These are phyloP conservation scores for Vanessa cardui DNA, from an alignment of 2,888 invertebrate species.

Conservation along the genomic window DNA sequence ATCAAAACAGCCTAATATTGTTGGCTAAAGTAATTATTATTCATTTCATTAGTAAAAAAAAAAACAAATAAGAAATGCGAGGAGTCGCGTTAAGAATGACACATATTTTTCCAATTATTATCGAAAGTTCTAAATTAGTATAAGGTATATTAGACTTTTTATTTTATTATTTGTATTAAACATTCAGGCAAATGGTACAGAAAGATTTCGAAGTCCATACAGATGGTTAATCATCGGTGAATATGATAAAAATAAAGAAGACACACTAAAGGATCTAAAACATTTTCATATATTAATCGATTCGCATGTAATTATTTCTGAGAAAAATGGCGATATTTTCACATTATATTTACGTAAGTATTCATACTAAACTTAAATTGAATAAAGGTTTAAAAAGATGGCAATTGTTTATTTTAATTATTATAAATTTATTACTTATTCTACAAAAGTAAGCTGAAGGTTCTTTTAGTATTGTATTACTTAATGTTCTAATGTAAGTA, in stretches of 20 bases:
- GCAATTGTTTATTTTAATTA: background rate
- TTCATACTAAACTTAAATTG: background rate
- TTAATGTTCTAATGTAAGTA: no score
- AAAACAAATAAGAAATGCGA: no score
- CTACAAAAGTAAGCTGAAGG: no score
- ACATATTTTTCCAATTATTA: no score
- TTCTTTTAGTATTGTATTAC: no score
- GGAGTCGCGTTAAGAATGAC: no score
- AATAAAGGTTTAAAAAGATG: no score
- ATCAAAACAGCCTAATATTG: no score
- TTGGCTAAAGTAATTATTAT: no score
- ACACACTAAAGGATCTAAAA: constrained; percentile 42
- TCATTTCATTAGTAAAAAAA: no score
- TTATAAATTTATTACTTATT: no score
- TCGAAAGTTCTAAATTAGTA: background rate
- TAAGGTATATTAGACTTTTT: background rate
- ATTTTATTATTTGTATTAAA: background rate
- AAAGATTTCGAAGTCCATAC: constrained; percentile 52
- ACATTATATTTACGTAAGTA: constrained; percentile 25
- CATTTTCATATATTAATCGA: constrained; percentile 53
- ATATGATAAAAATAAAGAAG: constrained; percentile 27
- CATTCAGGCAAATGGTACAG: constrained; percentile 51
- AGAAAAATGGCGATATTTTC: constrained; percentile 32
- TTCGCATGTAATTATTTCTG: constrained; percentile 58
- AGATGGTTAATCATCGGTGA: constrained; percentile 60